phyloP scores from a whole-genome alignment of 2,113 vertebrate genomes.

The Oryzias melastigma region DNA sequence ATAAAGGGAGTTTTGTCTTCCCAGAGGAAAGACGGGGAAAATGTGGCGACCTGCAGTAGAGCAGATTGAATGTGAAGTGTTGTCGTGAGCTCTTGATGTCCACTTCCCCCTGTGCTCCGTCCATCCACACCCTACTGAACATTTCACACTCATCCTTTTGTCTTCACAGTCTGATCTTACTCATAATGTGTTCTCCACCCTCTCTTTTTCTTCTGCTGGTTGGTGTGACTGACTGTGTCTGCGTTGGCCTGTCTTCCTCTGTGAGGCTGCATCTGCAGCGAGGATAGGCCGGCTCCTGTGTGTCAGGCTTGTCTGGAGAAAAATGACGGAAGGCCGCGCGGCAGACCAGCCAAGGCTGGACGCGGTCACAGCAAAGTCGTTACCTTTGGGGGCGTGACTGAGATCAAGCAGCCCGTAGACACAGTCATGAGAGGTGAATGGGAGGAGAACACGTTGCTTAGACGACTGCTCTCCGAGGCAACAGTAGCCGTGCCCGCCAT shows the following conservation, averaged over 20 bases:
- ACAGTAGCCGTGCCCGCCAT: conserved; percentile 75
- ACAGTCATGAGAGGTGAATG: conserved; percentile 70
- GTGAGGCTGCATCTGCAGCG: conserved; percentile 71
- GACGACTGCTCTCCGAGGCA: conserved; percentile 73
- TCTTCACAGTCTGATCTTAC: conserved; percentile 50
- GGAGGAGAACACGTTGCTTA: conserved; percentile 72
- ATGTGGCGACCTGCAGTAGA: conserved; percentile 45
- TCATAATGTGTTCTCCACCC: conserved; percentile 53
- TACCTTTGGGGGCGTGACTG: conserved; percentile 93
- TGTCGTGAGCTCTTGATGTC: conserved; percentile 17
- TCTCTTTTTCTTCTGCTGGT: conserved; percentile 35
- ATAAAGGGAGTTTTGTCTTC: conserved; percentile 59
- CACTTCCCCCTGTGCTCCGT: conserved; percentile 31
- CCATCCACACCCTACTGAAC: conserved; percentile 44
- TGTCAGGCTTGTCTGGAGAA: conserved; percentile 79
- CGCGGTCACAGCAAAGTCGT: conserved; percentile 83
- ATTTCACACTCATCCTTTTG: conserved; percentile 54
- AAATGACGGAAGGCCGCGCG: conserved; percentile 68
- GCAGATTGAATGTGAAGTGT: conserved; percentile 21
- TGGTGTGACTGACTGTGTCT: conserved; percentile 36
- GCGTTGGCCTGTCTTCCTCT: conserved; percentile 38
- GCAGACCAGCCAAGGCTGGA: conserved; percentile 73
- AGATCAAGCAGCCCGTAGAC: conserved; percentile 87
- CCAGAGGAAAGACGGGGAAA: conserved; percentile 40
- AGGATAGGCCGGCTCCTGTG: conserved; percentile 64